Base-by-base conservation (phyloP, 2,113 vertebrate genomes). In the Oncorhynchus gorbuscha region DNA sequence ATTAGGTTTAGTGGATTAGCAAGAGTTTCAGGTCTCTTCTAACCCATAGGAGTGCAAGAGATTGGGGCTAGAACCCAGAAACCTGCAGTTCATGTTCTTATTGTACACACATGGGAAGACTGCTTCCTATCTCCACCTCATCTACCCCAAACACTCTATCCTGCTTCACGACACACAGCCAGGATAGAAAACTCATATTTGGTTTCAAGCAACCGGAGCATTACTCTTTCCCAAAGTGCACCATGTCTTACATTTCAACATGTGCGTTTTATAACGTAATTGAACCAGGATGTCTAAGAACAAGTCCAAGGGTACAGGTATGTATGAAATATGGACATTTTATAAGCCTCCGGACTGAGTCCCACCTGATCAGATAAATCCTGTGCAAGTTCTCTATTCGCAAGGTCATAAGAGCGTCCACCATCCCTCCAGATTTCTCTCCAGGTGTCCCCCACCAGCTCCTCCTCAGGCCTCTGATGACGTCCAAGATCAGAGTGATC, bases 331-430 rank as follows among this genome's bases (percentile, higher is more conserved):
- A 11, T 30, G 62, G 28, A 14, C 65, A 67, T 14, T 14, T 14
- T 24, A 22, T 30, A 67, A 30, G 16, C 24, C 26, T 12, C 5
- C 5, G 26, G 26, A 28, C 66, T 39, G 66, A 5, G 28, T 59
- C 69, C 75, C 66, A 88, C 84, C 86, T 83, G 81, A 39, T 82
- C 79, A 5, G 2, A 64, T 78, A 82, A 75, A 69, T 79, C 65
- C 69, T 72, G 74, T n/a, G 24, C 67, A 16, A 55, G 72, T 62
- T 81, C 77, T 30, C 65, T 62, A 55, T 32, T 35, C 12, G 55
- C 28, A 22, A 0, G 0, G 14, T 61, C 4, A 2, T 62, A 39
- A 48, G 32, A 66, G 24, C 11, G 16, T 8, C 6, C 45, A 11
- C 4, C 78, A 39, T 30, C 30, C 5, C 66, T 39, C 66, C 66